These are phyloP conservation scores for Temnothorax nylanderi DNA, from an alignment of 1,140 invertebrate species.

Conservation along the genomic window DNA sequence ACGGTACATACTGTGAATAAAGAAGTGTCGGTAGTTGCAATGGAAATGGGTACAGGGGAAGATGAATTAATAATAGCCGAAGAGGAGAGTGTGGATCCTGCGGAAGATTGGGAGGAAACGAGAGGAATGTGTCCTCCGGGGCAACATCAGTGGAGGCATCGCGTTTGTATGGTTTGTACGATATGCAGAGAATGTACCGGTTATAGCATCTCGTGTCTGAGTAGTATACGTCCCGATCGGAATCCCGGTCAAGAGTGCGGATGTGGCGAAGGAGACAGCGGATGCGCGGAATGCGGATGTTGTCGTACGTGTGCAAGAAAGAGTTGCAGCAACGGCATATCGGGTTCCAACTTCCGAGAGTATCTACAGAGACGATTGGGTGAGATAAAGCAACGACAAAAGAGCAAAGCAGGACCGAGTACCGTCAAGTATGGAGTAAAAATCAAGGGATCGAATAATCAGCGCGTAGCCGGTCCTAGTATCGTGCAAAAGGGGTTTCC, in stretches of 20 bases:
- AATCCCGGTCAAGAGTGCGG: slow-evolving; percentile 96
- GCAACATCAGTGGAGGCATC: slow-evolving; percentile 92
- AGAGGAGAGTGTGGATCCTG: slow-evolving; percentile 79
- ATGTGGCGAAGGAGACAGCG: slow-evolving; percentile 97
- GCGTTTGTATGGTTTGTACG: slow-evolving; percentile 95
- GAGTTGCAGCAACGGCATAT: slow-evolving; percentile 87
- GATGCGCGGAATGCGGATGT: slow-evolving; percentile 96
- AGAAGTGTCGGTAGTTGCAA: slow-evolving; percentile 86
- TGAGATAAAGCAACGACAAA: slow-evolving; percentile 86
- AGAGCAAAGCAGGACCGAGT: slow-evolving; percentile 82
- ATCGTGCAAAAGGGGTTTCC: slow-evolving; percentile 75
- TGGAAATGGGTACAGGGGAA: slow-evolving; percentile 88
- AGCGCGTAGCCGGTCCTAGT: slow-evolving; percentile 78
- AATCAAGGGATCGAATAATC: slow-evolving; percentile 82
- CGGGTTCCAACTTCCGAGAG: slow-evolving; percentile 87
- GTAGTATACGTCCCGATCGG: slow-evolving; percentile 91
- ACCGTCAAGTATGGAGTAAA: slow-evolving; percentile 82
- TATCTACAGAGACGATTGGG: slow-evolving; percentile 87
- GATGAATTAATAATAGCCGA: slow-evolving; percentile 86
- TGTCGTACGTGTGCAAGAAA: slow-evolving; percentile 95
- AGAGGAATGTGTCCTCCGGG: slow-evolving; percentile 89
- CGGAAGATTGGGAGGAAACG: slow-evolving; percentile 88
- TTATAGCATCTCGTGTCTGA: slow-evolving; percentile 94
- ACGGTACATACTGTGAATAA: slow-evolving; percentile 84
- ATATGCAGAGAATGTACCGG: slow-evolving; percentile 97